Conservation (phyloP, 2,797 vertebrate species). For the Cercopithecus mitis region DNA sequence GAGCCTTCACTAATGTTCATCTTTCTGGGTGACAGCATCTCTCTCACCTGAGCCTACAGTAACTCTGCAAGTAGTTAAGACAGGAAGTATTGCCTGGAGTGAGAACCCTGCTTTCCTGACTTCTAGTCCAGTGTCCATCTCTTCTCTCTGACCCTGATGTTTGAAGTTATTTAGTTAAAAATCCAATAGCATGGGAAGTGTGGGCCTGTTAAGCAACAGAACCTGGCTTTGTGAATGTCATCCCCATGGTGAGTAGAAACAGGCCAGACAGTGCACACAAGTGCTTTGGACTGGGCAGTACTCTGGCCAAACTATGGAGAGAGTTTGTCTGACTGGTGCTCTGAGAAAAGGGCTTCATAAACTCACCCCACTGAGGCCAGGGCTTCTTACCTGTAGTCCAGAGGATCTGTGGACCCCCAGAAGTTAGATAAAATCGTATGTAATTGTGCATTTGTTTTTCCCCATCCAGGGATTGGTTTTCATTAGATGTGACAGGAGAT, state of each 20-base stretch:
- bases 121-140: neutral
- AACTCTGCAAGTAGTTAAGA: neutral
- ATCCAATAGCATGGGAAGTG: neutral
- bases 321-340: neutral
- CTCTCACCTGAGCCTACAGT: neutral
- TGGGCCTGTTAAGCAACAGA: neutral
- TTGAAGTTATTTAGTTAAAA: neutral
- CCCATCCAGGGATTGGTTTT: neutral
- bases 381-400: neutral
- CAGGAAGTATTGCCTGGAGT: neutral
- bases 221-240: neutral
- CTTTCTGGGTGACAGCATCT: neutral
- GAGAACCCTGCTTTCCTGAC: neutral
- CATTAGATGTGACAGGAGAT: neutral
- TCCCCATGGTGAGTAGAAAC: neutral
- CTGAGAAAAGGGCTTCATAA: neutral
- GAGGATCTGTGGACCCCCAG: neutral
- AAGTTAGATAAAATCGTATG: neutral
- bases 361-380: neutral
- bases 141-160: neutral
- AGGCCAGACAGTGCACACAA: neutral
- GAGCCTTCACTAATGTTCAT: neutral
- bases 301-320: neutral
- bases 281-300: neutral
- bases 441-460: neutral